phyloP scores from a whole-genome alignment of 2,797 vertebrate genomes.

The Bradypus variegatus region DNA sequence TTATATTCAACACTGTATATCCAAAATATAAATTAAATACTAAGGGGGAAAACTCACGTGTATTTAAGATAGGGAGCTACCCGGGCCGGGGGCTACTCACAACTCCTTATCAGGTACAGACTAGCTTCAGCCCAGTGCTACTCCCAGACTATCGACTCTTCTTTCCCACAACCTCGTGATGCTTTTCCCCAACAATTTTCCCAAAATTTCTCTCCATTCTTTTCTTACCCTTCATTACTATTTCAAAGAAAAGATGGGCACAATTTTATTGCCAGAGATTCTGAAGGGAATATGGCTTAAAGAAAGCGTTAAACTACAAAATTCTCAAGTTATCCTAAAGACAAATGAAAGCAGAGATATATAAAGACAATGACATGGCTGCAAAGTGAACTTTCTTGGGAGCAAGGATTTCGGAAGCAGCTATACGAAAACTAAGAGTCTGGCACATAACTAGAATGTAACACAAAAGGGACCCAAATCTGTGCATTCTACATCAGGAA shows the following conservation, averaged over 20 bases:
- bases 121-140: neutral
- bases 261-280: neutral
- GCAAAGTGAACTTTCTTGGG: neutral
- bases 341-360: neutral
- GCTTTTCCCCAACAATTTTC: neutral
- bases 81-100: neutral
- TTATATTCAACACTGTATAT: neutral
- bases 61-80: neutral
- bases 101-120: neutral
- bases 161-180: neutral
- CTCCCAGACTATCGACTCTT: neutral
- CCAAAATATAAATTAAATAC: neutral
- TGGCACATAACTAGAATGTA: too few species aligned
- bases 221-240: neutral
- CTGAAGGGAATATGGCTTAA: neutral
- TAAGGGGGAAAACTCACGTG: neutral
- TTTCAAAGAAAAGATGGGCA: neutral
- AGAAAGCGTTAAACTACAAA: neutral
- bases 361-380: neutral
- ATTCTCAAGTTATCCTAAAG: neutral
- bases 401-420: neutral
- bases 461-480: neutral
- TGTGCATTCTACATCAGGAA: neutral
- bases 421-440: neutral
- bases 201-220: neutral